Conservation (phyloP, 2,888 invertebrate genomes). For the Caenorhabditis angaria region DNA sequence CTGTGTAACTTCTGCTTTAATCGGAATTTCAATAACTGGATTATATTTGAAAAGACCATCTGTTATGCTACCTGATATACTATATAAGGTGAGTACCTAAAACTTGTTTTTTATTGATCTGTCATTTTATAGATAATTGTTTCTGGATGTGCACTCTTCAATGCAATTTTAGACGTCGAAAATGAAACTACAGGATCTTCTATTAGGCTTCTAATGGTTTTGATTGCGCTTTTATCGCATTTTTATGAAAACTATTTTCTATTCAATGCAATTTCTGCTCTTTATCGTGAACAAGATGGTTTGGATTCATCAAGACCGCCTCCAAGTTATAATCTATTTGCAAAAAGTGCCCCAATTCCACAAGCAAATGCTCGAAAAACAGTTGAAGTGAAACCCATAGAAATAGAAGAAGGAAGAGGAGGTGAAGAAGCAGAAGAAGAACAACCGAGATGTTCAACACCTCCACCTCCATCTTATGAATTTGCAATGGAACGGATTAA, state of each 20-base stretch:
- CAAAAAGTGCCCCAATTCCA: slow-evolving; percentile 6
- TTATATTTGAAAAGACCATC: slow-evolving; percentile 41
- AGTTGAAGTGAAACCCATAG: not conserved
- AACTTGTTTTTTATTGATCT: slow-evolving; percentile 34
- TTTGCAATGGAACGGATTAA: slow-evolving; percentile 34
- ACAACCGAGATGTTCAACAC: slow-evolving; percentile 8
- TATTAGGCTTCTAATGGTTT: slow-evolving; percentile 32
- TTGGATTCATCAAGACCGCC: slow-evolving; percentile 34
- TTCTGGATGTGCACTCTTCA: slow-evolving; percentile 44
- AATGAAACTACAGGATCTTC: slow-evolving; percentile 31
- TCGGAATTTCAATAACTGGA: slow-evolving; percentile 39
- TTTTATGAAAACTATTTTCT: slow-evolving; percentile 53
- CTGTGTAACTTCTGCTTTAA: slow-evolving; percentile 39
- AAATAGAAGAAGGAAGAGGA: not conserved
- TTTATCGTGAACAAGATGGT: slow-evolving; percentile 37
- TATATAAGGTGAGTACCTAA: slow-evolving; percentile 37
- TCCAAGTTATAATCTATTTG: slow-evolving; percentile 39
- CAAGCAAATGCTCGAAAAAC: not conserved
- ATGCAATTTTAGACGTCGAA: slow-evolving; percentile 40
- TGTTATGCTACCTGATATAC: slow-evolving; percentile 44
- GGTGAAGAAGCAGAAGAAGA: not conserved
- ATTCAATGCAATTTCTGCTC: slow-evolving; percentile 47
- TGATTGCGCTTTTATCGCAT: slow-evolving; percentile 30
- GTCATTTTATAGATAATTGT: slow-evolving; percentile 32
- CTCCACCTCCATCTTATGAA: slow-evolving; percentile 26